Evolutionary conservation across 1,140 invertebrate species (phyloP).

Genomic region (Drosophila sp.): DNA sequence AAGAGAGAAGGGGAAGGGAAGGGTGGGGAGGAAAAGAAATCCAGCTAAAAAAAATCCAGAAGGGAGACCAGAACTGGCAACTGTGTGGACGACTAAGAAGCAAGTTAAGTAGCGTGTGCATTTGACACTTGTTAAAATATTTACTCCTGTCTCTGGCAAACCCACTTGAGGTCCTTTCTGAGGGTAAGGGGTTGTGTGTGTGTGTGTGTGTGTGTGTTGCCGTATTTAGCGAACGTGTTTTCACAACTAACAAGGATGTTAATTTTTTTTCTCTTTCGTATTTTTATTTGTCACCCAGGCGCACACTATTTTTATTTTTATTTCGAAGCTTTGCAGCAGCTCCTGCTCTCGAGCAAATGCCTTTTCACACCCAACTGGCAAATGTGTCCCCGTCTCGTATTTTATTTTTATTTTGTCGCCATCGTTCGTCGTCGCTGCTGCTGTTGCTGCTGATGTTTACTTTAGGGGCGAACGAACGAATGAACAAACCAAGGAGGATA

Average conservation of each 20-base stretch:
- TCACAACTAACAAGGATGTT: conserved; percentile 81
- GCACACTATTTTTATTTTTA: conserved; percentile 56
- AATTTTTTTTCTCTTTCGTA: conserved; percentile 65
- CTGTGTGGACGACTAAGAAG: conserved; percentile 6
- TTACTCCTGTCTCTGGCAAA: conserved; percentile 72
- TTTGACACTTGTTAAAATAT: conserved; percentile 83
- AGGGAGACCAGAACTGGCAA: not conserved
- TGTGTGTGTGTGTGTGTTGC: conserved; percentile 7
- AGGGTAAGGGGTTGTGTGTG: conserved; percentile 14
- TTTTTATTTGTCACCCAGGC: conserved; percentile 47
- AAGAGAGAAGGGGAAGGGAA: not conserved
- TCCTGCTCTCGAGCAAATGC: conserved; percentile 49
- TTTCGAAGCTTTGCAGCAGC: conserved; percentile 64
- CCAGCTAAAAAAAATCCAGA: not conserved
- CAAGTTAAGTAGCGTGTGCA: conserved; percentile 81
- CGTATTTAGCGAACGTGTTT: conserved; percentile 82
- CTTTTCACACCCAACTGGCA: conserved; percentile 74
- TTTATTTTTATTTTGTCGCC: conserved; percentile 80
- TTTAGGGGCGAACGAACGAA: conserved; percentile 56
- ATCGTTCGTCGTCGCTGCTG: conserved; percentile 38
- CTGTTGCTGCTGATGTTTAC: conserved; percentile 67
- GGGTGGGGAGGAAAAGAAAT: too few species aligned
- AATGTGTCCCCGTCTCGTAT: conserved; percentile 53
- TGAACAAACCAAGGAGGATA: not conserved
- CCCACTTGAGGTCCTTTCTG: conserved; percentile 42